Evolutionary conservation across 2,113 vertebrate genomes (phyloP).

Genomic region (Tyrannus savana): DNA sequence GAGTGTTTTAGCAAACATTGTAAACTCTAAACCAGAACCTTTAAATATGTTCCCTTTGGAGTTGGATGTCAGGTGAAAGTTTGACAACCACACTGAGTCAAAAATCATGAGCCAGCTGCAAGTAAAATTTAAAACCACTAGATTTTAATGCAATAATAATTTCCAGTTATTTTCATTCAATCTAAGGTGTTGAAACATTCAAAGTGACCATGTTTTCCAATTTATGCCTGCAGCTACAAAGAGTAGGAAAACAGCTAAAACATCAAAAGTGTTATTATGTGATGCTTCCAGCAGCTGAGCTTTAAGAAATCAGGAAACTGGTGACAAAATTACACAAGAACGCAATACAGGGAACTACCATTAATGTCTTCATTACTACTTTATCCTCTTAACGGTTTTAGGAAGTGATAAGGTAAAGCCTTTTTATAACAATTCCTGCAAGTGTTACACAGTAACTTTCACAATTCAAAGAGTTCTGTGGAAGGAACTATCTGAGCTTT

Average conservation of each 20-base stretch:
- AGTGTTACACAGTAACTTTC: neutral
- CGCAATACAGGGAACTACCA: neutral
- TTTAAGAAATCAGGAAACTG: constrained; percentile 11
- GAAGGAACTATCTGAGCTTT: neutral
- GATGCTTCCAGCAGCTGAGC: neutral
- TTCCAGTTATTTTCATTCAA: neutral
- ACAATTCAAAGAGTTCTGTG: neutral
- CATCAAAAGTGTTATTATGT: neutral
- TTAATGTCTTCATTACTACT: neutral
- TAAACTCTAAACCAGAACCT: neutral
- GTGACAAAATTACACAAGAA: neutral
- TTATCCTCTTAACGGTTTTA: neutral
- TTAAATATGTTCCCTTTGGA: neutral
- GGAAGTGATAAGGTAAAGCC: neutral
- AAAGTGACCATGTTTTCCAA: neutral
- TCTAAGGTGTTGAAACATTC: constrained; percentile 8
- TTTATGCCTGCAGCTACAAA: neutral
- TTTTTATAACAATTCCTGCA: neutral
- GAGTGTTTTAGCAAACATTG: neutral
- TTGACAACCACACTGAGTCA: neutral
- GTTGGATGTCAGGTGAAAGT: neutral
- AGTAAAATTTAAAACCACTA: neutral
- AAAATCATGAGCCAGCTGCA: neutral
- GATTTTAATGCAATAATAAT: neutral
- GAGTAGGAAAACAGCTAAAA: neutral